Evolutionary conservation across 2,113 vertebrate genomes (phyloP).

Genomic region (Accipiter virgatus): DNA sequence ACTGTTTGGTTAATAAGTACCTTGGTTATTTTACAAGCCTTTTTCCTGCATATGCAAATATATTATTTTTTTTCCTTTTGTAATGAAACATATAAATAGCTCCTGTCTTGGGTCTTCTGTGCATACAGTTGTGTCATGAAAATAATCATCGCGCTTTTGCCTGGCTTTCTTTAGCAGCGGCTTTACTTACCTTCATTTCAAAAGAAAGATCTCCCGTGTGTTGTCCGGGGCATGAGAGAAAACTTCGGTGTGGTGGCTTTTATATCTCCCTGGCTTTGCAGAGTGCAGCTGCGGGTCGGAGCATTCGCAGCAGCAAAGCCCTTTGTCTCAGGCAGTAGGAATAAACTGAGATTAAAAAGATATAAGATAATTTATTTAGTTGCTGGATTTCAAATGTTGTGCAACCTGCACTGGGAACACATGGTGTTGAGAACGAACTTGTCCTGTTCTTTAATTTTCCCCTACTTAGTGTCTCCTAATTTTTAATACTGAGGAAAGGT

Average conservation of each 20-base stretch:
- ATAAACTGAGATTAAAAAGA: constrained; percentile 24
- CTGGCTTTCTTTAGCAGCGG: neutral
- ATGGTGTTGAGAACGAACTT: accelerated
- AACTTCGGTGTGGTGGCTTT: neutral
- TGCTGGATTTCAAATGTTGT: neutral
- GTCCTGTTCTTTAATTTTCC: neutral
- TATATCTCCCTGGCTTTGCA: neutral
- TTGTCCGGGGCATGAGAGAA: neutral
- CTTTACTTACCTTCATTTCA: neutral
- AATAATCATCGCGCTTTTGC: neutral
- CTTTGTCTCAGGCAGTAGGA: neutral
- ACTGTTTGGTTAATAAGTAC: neutral
- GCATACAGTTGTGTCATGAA: neutral
- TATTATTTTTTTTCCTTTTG: neutral
- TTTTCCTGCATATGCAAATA: constrained; percentile 45
- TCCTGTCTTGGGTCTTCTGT: neutral
- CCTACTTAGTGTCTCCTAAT: neutral
- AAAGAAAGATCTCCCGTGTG: neutral
- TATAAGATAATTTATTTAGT: neutral
- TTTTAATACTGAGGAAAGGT: neutral
- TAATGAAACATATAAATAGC: constrained; percentile 9
- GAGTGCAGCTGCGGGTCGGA: neutral
- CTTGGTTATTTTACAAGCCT: neutral
- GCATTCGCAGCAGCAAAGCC: neutral
- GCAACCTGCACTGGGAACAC: neutral